Evolutionary conservation across 1,140 invertebrate genomes (phyloP), one percentile per base, ranked within the genome.

Genomic region (Sycophila sp.): DNA sequence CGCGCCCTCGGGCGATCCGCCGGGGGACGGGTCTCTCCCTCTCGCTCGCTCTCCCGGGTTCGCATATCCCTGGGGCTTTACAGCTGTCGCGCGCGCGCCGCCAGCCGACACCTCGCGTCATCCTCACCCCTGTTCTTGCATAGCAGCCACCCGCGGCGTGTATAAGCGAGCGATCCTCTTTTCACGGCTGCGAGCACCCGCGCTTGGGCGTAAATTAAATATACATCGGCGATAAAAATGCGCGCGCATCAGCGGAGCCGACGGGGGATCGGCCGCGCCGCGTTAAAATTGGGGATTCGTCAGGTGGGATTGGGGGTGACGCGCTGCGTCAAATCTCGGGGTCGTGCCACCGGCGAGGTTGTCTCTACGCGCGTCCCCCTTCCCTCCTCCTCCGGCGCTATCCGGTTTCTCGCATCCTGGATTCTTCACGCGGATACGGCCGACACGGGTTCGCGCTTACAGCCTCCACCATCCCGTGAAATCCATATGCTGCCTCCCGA

Each of bases 51-150:
- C 2, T 47, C 26, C 17, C 51, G 49, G n/a, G 26, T 36, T 64
- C 45, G 59, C 28, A 73, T 75, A 70, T 77, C 81, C 81, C 81
- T 66, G 64, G 78, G 76, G 83, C 78, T 77, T 84, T 82, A 83
- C 83, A 85, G 84, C 83, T 85, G 83, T 85, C 83, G 82, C 78
- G 77, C 78, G 82, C 76, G n/a, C n/a, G n/a, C n/a, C n/a, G n/a
- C n/a, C n/a, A n/a, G n/a, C 82, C 83, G 75, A 83, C 84, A 83
- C 82, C 81, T 81, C 69, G 56, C 47, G 58, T 19, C 56, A 26
- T n/a, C 40, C 40, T 62, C 34, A 45, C 47, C 32, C 49, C 24
- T 38, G 56, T 53, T 42, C 30, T 63, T 34, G 38, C 49, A 49
- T 22, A n/a, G n/a, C n/a, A n/a, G n/a, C n/a, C n/a, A n/a, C n/a